Evolutionary conservation across 2,797 vertebrate genomes (phyloP).

Genomic region (Lepus townsendii): DNA sequence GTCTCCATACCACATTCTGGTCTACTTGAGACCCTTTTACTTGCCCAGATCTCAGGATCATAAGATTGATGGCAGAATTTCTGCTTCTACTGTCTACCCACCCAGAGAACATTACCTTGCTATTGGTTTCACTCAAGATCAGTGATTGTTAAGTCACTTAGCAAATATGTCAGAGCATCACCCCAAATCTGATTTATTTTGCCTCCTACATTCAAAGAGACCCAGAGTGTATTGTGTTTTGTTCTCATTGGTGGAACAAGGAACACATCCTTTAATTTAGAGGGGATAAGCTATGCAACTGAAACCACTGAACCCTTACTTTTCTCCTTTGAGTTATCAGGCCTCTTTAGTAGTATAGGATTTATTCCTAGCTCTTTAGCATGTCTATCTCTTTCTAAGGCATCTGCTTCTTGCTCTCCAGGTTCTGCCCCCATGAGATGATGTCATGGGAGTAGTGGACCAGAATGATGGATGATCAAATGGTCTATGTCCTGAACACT

Average conservation of each 20-base stretch:
- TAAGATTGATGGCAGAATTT: background rate
- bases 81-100: background rate
- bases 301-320: background rate
- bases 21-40: background rate
- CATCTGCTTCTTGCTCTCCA: background rate
- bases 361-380: background rate
- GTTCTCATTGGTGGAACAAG: background rate
- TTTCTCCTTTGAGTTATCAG: background rate
- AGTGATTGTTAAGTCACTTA: background rate
- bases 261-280: background rate
- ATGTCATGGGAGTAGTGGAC: background rate
- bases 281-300: too few relatives aligned
- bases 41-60: background rate
- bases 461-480: background rate
- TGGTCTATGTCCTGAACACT: background rate
- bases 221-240: background rate
- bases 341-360: background rate
- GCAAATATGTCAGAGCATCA: background rate
- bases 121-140: background rate
- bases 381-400: background rate
- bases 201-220: background rate
- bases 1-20: background rate
- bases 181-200: background rate
- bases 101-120: background rate
- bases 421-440: background rate